Percentiles rank a stretch among this genome's conserved stretches.
phyloP scores from a whole-genome alignment of 2,797 vertebrate species.

The Melanotaenia trifasciata region DNA sequence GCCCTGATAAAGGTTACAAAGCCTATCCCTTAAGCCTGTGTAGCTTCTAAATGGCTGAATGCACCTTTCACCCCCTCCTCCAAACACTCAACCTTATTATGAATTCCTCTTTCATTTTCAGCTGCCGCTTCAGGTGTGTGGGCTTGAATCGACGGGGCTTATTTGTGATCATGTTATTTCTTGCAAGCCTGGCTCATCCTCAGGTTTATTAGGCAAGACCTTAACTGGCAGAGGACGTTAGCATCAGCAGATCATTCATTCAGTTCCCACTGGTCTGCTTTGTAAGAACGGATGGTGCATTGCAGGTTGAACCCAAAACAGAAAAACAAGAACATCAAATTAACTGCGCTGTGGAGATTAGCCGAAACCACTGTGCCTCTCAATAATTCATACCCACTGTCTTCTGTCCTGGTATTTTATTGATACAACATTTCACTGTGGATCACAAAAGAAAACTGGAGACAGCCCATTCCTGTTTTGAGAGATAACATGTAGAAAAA shows the following conservation, averaged over 20 bases:
- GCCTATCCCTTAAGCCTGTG: conserved; percentile 55
- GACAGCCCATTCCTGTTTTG: conserved; percentile 47
- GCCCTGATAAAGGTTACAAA: conserved; percentile 50
- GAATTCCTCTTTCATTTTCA: conserved; percentile 65
- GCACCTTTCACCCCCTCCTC: conserved; percentile 10
- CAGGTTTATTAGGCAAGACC: conserved; percentile 77
- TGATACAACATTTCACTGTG: conserved; percentile 73
- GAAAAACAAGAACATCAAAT: conserved; percentile 75
- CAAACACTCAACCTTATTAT: conserved; percentile 45
- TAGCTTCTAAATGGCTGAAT: conserved; percentile 33
- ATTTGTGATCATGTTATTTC: conserved; percentile 73
- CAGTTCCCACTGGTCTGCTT: conserved; percentile 52
- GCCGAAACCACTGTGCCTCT: conserved; percentile 58
- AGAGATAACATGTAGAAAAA: conserved; percentile 57
- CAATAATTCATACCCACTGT: conserved; percentile 75
- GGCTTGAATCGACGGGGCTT: conserved; percentile 60
- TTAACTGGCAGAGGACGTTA: conserved; percentile 73
- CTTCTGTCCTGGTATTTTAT: conserved; percentile 70
- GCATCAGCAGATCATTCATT: conserved; percentile 70
- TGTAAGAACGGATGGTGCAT: conserved; percentile 67
- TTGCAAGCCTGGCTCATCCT: conserved; percentile 59
- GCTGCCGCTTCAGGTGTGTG: conserved; percentile 73
- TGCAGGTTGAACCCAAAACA: conserved; percentile 74
- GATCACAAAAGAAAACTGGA: conserved; percentile 55
- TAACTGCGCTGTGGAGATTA: conserved; percentile 73